Base-by-base conservation (phyloP, 2,113 vertebrate genomes). In the Hemicordylus capensis region DNA sequence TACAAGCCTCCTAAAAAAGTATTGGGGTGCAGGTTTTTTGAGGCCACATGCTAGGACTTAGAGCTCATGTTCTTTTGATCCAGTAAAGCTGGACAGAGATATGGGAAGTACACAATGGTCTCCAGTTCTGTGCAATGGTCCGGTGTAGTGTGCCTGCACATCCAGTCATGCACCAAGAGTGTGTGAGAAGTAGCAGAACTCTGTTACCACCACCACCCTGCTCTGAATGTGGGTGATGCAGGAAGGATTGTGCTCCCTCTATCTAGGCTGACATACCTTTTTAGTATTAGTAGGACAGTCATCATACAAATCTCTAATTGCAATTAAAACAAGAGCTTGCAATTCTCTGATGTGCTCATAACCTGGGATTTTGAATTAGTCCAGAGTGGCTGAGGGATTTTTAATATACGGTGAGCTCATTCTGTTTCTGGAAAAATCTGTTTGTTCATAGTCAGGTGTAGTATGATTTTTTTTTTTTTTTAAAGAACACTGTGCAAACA, bases 371-470 rank as follows among this genome's bases (percentile, higher is more conserved):
- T 90, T 93, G 4, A 91, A 91, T 92, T 92, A 87, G 83, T 92
- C 66, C 26, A 70, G 58, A 10, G 70, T 77, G 73, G 7, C 4
- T 90, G 89, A 63, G 78, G 81, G 85, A 93, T 80, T 81, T 93
- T 89, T 79, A 91, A 74, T 89, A 74, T 15, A 80, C 70, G 3
- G 64, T 86, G 39, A 93, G 91, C 85, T 89, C 90, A 84, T 93
- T 95, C 77, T 85, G 82, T 81, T 93, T 80, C 66, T 88, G 31
- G 88, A 73, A 22, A 89, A 94, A 89, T 72, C 80, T 93, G 34
- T 92, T 96, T 93, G 88, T 90, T 95, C 88, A 89, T 46, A 85
- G 81, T 82, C 91, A 96, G 92, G 92, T 96, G 83, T 92, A 92
- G 64, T 80, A 81, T 14, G 42, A n/a, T 37, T 85, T 72, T 80